Conservation (phyloP, 1,140 invertebrate genomes). For the Ostrea denselamellosa region DNA sequence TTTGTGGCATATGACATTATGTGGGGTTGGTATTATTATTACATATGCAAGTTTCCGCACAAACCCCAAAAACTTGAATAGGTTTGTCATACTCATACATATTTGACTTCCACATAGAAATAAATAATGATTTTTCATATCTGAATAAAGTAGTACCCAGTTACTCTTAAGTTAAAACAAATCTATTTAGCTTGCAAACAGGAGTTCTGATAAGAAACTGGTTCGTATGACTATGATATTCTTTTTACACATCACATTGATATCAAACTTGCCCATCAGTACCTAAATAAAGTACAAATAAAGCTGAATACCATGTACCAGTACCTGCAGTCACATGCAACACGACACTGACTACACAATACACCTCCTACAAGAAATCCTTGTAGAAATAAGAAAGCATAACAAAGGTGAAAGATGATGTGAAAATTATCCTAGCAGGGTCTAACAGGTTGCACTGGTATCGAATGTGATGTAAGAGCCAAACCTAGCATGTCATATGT, state of each 20-base stretch:
- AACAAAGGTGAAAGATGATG: conserved; percentile 1
- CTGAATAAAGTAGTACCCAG: no score
- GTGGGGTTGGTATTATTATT: no score
- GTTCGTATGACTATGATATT: no score
- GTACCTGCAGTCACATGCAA: neutral
- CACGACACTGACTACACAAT: conserved; percentile 10
- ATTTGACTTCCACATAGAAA: no score
- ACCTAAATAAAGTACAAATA: neutral
- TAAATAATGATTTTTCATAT: no score
- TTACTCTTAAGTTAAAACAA: no score
- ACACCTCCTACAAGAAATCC: neutral
- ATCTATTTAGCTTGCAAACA: no score
- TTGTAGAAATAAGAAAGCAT: neutral
- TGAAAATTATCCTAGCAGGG: neutral
- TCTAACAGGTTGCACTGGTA: neutral
- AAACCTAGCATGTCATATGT: conserved; percentile 14
- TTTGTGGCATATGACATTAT: no score
- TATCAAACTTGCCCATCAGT: neutral
- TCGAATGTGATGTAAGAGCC: neutral
- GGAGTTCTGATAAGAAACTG: no score
- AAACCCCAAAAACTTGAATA: no score
- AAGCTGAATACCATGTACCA: neutral
- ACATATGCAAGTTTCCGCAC: no score
- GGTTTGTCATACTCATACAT: no score
- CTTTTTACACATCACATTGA: neutral